Evolutionary conservation across 2,888 invertebrate genomes (phyloP).

Genomic region (Plutella xylostella): DNA sequence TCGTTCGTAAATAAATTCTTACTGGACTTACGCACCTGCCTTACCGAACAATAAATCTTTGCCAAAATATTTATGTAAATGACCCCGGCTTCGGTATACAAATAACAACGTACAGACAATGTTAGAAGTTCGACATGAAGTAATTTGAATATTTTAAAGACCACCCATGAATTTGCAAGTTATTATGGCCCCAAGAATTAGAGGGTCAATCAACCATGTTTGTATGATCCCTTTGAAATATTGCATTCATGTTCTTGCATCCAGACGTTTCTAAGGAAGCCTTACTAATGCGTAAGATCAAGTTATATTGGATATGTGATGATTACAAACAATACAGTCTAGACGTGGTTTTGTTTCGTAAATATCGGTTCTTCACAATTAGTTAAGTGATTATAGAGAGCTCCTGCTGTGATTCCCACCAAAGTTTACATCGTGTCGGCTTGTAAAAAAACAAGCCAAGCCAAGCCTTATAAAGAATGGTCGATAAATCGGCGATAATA

Average conservation of each 20-base stretch:
- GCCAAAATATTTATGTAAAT: no score
- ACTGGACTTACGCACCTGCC: no score
- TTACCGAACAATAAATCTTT: no score
- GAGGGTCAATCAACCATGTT: not conserved
- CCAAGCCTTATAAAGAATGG: not conserved
- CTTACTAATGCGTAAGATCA: constrained; percentile 35
- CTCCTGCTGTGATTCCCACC: constrained; percentile 57
- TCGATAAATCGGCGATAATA: no score
- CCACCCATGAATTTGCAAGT: constrained; percentile 3
- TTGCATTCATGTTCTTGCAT: no score
- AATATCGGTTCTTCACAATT: constrained; percentile 3
- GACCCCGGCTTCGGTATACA: not conserved
- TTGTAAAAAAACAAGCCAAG: constrained; percentile 28
- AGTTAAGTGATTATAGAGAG: constrained; percentile 37
- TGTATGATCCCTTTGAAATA: not conserved
- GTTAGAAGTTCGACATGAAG: not conserved
- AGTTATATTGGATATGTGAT: constrained; percentile 37
- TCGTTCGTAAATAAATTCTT: no score
- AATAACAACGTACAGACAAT: not conserved
- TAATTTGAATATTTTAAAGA: constrained; percentile 5
- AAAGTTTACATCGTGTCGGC: constrained; percentile 33
- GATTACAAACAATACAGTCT: constrained; percentile 46
- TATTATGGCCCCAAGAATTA: not conserved
- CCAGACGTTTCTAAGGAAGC: constrained; percentile 28
- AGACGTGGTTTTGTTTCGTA: constrained; percentile 55